Evolutionary conservation across 2,888 invertebrate species (phyloP), one percentile per base, ranked within the genome.

Genomic region (Chymomyza caudatula): DNA sequence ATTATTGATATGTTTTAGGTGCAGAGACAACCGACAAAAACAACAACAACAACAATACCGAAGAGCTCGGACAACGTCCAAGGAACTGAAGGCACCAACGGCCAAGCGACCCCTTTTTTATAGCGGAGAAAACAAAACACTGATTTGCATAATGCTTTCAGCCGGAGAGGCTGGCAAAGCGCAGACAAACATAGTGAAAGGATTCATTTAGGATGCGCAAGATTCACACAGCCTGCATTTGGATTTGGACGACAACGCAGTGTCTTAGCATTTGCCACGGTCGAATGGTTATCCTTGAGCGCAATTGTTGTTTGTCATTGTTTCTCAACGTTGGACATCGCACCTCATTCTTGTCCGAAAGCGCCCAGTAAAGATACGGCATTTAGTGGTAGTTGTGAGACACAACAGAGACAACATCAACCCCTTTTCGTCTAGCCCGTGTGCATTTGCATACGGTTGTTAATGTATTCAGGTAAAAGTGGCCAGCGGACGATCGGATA

Each of bases 241-340:
- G 58, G 59, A 60, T n/a, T n/a, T n/a, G 53, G 51, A 58, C 64
- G 58, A 59, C 47, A 11, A 29, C 51, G 19, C 8, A 20, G 63
- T 69, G 69, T 71, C 69, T 72, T 65, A 73, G 69, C 76, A 85
- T 82, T 83, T 74, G 74, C 60, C 72, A 83, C 78, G 86, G 87
- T 75, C 78, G 86, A 87, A 76, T 80, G 85, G 61, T 25, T 72
- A 53, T 69, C 25, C 52, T 66, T 61, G 61, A 63, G 60, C 64
- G 54, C 70, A 67, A 63, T 82, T 85, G 73, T 76, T 77, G 78
- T 78, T 70, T 74, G 78, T 85, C 78, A 86, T 89, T 89, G 87
- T 89, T 80, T 83, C 78, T 83, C 87, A 75, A 85, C 77, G 88
- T 89, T 88, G 89, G 88, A 89, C 88, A 89, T 89, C 88, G 88